A percentile compares a stretch with the other conserved stretches of the same genome.
phyloP scores from a whole-genome alignment of 2,113 vertebrate species.

The Scortum barcoo region DNA sequence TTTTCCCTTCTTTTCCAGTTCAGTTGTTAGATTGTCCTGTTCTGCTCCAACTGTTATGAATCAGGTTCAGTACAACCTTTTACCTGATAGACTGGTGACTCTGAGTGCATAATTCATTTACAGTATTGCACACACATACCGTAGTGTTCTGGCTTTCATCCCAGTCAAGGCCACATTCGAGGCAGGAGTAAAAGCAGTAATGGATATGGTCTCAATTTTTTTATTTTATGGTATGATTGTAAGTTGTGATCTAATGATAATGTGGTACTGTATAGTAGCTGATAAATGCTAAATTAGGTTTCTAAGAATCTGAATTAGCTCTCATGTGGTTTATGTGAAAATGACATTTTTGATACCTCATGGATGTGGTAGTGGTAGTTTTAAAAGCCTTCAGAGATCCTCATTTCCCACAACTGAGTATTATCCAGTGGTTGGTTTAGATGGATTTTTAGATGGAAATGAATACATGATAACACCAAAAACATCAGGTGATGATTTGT shows the following conservation, averaged over 20 bases:
- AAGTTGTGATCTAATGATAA: neutral
- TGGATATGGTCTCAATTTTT: slow-evolving; percentile 4
- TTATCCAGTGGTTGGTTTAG: neutral
- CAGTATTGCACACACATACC: neutral
- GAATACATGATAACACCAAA: neutral
- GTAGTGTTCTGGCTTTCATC: neutral
- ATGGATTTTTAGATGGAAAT: neutral
- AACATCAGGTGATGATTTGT: slow-evolving; percentile 29
- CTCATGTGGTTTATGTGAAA: slow-evolving; percentile 10
- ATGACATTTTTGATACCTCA: neutral
- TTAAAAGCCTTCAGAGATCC: neutral
- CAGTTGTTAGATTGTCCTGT: neutral
- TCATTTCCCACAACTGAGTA: neutral
- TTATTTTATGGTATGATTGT: neutral
- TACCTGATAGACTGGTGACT: neutral
- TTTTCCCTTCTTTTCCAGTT: neutral
- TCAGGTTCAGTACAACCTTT: neutral
- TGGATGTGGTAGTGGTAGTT: neutral
- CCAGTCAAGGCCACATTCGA: neutral
- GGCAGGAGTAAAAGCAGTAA: neutral
- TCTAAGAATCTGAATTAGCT: neutral
- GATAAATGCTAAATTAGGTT: neutral
- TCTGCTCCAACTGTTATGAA: neutral
- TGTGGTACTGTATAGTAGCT: neutral
- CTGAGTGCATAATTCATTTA: neutral